Conservation (phyloP, 1,140 invertebrate genomes). For the Zophobas atratus region DNA sequence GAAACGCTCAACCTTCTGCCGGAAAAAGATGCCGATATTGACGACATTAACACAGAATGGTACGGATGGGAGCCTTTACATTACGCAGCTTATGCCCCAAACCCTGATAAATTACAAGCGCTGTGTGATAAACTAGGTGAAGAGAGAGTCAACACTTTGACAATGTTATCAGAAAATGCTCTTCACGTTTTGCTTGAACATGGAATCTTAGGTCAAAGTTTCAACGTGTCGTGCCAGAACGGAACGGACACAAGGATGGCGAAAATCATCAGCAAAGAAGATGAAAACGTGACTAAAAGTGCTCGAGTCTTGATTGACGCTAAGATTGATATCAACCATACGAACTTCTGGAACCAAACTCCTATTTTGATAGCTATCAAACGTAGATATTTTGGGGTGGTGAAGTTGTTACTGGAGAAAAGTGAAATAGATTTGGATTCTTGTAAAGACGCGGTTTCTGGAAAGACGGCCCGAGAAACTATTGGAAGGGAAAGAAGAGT, state of each 20-base stretch:
- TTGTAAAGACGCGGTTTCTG: conserved; percentile 21
- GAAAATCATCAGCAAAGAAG: conserved; percentile 50
- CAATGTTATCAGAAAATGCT: conserved; percentile 56
- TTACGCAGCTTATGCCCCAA: conserved; percentile 46
- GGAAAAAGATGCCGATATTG: too few relatives aligned
- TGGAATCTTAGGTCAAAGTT: conserved; percentile 36
- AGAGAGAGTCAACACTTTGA: conserved; percentile 43
- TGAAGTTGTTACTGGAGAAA: conserved; percentile 39
- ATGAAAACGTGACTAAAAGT: conserved; percentile 47
- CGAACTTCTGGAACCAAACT: conserved; percentile 56
- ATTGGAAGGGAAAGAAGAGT: conserved; percentile 50
- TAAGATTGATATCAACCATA: conserved; percentile 55
- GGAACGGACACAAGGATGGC: conserved; percentile 48
- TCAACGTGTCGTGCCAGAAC: conserved; percentile 51
- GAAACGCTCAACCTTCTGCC: not conserved
- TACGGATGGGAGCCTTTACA: conserved; percentile 58
- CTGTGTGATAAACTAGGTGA: conserved; percentile 22
- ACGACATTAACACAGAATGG: conserved; percentile 38
- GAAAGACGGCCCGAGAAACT: conserved; percentile 52
- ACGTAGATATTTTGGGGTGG: conserved; percentile 48
- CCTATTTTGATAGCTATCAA: conserved; percentile 54
- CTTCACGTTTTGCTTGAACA: conserved; percentile 56
- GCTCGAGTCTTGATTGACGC: conserved; percentile 48
- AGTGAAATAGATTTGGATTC: conserved; percentile 52
- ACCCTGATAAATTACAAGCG: conserved; percentile 42